phyloP scores from a whole-genome alignment of 2,113 vertebrate genomes.

The Lampris incognitus region DNA sequence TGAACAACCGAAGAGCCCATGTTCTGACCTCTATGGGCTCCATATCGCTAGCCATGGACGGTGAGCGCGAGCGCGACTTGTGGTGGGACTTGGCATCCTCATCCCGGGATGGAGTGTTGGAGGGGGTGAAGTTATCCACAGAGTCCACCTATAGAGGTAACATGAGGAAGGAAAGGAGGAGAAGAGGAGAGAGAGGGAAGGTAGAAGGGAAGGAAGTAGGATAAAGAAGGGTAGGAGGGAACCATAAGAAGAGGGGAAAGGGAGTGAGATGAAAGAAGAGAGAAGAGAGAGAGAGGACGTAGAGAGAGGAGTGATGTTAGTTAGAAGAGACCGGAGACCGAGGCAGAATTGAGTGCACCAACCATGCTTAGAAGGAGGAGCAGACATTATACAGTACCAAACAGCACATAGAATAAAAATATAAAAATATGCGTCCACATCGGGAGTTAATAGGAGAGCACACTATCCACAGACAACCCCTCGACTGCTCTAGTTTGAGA shows the following conservation, averaged over 20 bases:
- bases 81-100: constrained; percentile 88
- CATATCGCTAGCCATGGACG: constrained; percentile 91
- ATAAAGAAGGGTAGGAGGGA: not conserved
- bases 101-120: constrained; percentile 89
- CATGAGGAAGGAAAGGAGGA: not conserved
- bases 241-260: not conserved
- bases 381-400: not conserved
- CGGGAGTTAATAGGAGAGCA: not conserved
- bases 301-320: not conserved
- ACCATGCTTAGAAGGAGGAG: constrained; percentile 23
- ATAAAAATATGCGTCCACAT: not conserved
- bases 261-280: not conserved
- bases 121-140: constrained; percentile 90
- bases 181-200: not conserved
- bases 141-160: constrained; percentile 87
- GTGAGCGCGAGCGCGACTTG: constrained; percentile 89
- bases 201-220: not conserved
- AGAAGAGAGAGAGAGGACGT: not conserved
- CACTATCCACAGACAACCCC: not conserved
- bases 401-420: not conserved
- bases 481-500: constrained; percentile 1
- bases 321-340: not conserved
- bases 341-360: constrained; percentile 1
- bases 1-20: not conserved
- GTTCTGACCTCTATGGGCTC: constrained; percentile 89